Evolutionary conservation across 2,113 vertebrate species (phyloP), one percentile per base, ranked within the genome.

Genomic region (Glaucomys volans): DNA sequence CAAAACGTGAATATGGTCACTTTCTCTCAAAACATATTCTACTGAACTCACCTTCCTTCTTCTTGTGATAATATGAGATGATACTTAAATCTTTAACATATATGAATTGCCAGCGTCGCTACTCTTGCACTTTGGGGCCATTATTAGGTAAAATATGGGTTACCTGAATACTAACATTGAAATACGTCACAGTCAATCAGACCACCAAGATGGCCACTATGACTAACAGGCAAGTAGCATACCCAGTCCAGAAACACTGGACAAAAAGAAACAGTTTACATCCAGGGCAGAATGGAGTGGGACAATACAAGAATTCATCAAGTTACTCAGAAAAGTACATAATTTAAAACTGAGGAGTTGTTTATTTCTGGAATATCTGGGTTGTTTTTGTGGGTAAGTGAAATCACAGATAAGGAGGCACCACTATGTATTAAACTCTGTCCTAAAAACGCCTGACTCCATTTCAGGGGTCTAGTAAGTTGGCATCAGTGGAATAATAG

Each of bases 391-490:
- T 35, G 66, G 42, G 42, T 67, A 66, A 84, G 71, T n/a, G 32
- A 52, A 26, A 74, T 7, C 26, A 62, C 4, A 17, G 59, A 17
- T 66, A 66, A 76, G 18, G 28, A 77, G 44, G 44, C 2, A 76
- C 71, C 28, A 52, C n/a, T 76, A 11, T 74, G 62, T 59, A 88
- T n/a, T 81, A 91, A 85, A 91, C 75, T 64, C 40, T 64, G 79
- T 44, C 40, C 57, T 95, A 77, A 74, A 94, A 88, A 72, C 40
- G 95, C 75, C 44, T 74, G 30, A 88, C 44, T 82, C 72, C 52
- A 14, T 82, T 95, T 75, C 35, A 50, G 40, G 22, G 64, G 69
- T 59, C 54, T 57, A 83, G 18, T 84, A 71, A 77, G 5, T 18
- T 30, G 44, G 28, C 42, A 91, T 7, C 14, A 37, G 22, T 75